Evolutionary conservation across 1,140 invertebrate species (phyloP).

Genomic region (Orchestia grillus): DNA sequence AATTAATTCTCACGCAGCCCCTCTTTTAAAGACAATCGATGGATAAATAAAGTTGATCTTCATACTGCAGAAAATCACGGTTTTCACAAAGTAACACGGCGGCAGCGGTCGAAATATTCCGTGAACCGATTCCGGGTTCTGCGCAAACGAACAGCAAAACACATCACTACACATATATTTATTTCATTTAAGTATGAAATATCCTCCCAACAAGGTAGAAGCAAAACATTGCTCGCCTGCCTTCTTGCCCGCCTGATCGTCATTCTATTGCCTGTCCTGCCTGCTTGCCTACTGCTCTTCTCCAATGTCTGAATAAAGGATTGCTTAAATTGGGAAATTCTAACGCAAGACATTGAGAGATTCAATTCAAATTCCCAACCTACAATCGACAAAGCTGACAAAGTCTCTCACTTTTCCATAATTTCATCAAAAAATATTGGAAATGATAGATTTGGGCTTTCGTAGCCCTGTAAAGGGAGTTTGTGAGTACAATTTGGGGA

Average conservation of each 20-base stretch:
- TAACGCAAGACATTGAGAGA: not conserved
- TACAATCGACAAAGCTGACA: not conserved
- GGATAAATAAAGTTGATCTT: too few species aligned
- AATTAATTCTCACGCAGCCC: too few species aligned
- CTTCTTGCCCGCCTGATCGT: not conserved
- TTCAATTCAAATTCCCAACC: not conserved
- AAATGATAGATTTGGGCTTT: not conserved
- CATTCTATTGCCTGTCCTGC: not conserved
- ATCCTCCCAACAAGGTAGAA: too few species aligned
- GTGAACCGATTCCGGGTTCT: too few species aligned
- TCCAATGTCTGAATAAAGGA: not conserved
- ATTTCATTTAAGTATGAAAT: too few species aligned
- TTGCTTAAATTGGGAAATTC: not conserved
- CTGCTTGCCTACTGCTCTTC: not conserved
- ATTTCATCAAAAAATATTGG: not conserved
- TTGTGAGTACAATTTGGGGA: not conserved
- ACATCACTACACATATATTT: too few species aligned
- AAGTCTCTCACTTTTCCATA: not conserved
- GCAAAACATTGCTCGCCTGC: not conserved
- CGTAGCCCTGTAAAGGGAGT: not conserved
- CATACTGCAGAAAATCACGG: too few species aligned
- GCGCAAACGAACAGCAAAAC: too few species aligned
- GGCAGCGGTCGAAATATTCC: too few species aligned
- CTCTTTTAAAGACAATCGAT: too few species aligned
- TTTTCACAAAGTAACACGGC: too few species aligned